Base-by-base conservation (phyloP, 2,797 vertebrate genomes). In the Microctenopoma stevenorrisi region DNA sequence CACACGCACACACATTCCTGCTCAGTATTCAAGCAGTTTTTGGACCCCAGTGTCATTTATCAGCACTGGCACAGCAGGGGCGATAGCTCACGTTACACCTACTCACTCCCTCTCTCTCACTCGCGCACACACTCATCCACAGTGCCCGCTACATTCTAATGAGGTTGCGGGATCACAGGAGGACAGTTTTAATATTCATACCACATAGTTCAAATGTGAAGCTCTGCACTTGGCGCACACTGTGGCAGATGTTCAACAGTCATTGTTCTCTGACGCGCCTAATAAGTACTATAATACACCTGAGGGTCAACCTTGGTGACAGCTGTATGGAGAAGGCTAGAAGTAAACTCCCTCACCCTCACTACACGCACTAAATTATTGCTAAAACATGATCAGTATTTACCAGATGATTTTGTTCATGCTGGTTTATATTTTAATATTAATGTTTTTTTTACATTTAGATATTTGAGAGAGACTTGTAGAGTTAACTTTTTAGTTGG, bases 31-130 rank as follows among this genome's bases (percentile, higher is more conserved):
- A 72, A 55, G 60, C 61, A 53, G 80, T 79, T 62, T 79, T 84
- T 61, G 37, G 57, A 79, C 66, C 83, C 7, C 56, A 1, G 72
- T 82, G 87, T 83, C 86, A 91, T 93, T 93, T 91, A 92, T 92
- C 91, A 90, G 85, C 69, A 7, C 53, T 25, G 73, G 85, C 76
- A 72, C 86, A 90, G 86, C 77, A 74, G 83, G 80, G 79, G 64
- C 38, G 75, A 85, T 86, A 77, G 78, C 83, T 86, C 72, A 51
- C 81, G 75, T 88, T 84, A 88, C 78, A 83, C 78, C 51, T 57
- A 61, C 61, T 44, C 71, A 59, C 72, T 33, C 60, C 43, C 51
- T 61, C 65, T 40, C 72, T 26, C 53, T 7, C 55, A 5, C 52
- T 10, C 64, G 40, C 33, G 42, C 12, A 28, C 30, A 43, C 52